Evolutionary conservation across 2,888 invertebrate species (phyloP).

Genomic region (Dendrolimus houi): DNA sequence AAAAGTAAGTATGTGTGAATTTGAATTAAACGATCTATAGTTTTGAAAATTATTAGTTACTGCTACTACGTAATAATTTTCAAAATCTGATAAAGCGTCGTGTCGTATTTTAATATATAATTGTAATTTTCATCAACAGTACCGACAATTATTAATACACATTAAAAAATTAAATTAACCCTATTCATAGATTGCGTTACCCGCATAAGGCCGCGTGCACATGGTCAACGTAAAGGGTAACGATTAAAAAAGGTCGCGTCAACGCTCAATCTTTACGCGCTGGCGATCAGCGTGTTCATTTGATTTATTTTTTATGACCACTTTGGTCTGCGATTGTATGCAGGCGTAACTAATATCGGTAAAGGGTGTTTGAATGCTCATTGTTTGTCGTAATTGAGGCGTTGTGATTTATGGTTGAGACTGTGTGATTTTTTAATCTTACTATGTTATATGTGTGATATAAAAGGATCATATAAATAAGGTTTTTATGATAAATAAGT

Average conservation of each 20-base stretch:
- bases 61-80: too few relatives aligned
- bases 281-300: constrained; percentile 26
- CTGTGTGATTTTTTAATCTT: too few relatives aligned
- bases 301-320: constrained; percentile 61
- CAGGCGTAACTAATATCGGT: constrained; percentile 54
- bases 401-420: background rate
- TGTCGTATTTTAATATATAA: too few relatives aligned
- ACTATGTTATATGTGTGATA: too few relatives aligned
- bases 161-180: background rate
- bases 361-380: background rate
- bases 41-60: too few relatives aligned
- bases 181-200: background rate
- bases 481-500: too few relatives aligned
- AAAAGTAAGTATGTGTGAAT: too few relatives aligned
- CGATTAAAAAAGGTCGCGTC: constrained; percentile 21
- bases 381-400: background rate
- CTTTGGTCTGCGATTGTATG: constrained; percentile 39
- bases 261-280: constrained; percentile 44
- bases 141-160: too few relatives aligned
- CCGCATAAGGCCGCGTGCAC: constrained; percentile 3
- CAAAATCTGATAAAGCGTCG: too few relatives aligned
- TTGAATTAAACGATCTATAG: too few relatives aligned
- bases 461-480: too few relatives aligned
- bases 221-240: constrained; percentile 21
- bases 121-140: too few relatives aligned